These are phyloP conservation scores for Leptodactylus fuscus DNA, from an alignment of 2,113 vertebrate genomes.

Conservation along the genomic window DNA sequence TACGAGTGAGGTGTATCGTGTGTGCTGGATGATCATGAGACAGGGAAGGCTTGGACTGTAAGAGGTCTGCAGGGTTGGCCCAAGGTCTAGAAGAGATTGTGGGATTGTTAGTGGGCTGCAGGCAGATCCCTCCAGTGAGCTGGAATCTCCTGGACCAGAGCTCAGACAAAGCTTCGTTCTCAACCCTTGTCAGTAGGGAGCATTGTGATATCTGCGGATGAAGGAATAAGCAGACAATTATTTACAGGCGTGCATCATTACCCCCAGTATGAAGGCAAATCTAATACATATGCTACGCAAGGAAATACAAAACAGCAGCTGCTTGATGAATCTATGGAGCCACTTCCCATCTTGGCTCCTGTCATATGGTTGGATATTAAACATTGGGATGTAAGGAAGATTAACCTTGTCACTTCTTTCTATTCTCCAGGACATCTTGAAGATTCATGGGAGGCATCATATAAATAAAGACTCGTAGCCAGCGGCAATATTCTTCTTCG, in stretches of 20 bases:
- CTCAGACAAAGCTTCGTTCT: neutral
- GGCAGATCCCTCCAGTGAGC: constrained; percentile 40
- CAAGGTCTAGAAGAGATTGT: constrained; percentile 21
- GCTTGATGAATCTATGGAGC: neutral
- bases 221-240: constrained; percentile 21
- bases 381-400: neutral
- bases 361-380: neutral
- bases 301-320: neutral
- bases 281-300: constrained; percentile 8
- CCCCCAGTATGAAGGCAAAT: neutral
- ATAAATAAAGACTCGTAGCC: neutral
- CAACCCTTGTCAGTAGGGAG: constrained; percentile 49
- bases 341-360: neutral
- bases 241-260: constrained; percentile 1
- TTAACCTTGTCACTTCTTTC: constrained; percentile 6
- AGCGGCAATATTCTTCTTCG: neutral
- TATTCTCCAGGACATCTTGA: neutral
- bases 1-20: constrained; percentile 78
- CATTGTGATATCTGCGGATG: constrained; percentile 1
- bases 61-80: constrained; percentile 11
- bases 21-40: constrained; percentile 68
- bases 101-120: constrained; percentile 24
- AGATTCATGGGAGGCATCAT: neutral
- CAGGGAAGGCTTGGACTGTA: constrained; percentile 67
- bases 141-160: constrained; percentile 37